These are phyloP conservation scores for Pelosia muscerda DNA, from an alignment of 2,888 invertebrate genomes.

Conservation along the genomic window DNA sequence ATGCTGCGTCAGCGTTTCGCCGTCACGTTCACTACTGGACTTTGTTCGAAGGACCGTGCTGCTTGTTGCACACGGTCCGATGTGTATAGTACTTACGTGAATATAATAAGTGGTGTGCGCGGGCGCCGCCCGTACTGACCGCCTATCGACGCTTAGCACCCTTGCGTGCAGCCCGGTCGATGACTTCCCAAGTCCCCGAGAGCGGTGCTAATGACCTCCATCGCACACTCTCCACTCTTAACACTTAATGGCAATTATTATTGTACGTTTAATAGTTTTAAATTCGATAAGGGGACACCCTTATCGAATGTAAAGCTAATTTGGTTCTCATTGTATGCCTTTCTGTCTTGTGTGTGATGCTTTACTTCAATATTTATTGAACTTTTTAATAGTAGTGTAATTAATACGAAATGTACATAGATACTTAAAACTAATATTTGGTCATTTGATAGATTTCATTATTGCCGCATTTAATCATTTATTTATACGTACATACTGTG, in stretches of 20 bases:
- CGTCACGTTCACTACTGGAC: constrained; percentile 47
- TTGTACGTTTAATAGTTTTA: constrained; percentile 40
- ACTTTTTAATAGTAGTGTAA: neutral
- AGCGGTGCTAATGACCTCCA: constrained; percentile 76
- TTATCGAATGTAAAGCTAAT: neutral
- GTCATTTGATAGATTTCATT: constrained; percentile 17
- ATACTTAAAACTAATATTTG: neutral
- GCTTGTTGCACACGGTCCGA: constrained; percentile 37
- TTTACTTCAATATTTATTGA: neutral
- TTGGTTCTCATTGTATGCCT: too few species aligned
- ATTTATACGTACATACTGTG: neutral
- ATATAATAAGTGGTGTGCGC: constrained; percentile 52
- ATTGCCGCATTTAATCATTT: constrained; percentile 12
- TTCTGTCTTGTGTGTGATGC: neutral
- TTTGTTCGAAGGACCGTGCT: constrained; percentile 37
- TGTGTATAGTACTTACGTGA: constrained; percentile 34
- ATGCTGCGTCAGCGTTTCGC: constrained; percentile 41
- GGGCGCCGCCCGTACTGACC: constrained; percentile 43
- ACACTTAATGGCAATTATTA: constrained; percentile 66
- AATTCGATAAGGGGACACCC: constrained; percentile 11
- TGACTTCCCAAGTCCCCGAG: constrained; percentile 73
- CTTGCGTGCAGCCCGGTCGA: constrained; percentile 76
- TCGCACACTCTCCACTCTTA: constrained; percentile 61
- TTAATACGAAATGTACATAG: neutral
- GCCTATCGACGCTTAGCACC: constrained; percentile 56